Percentiles rank a stretch among this genome's conserved stretches.
Conservation (phyloP, 2,113 vertebrate genomes). For the Plecotus auritus region DNA sequence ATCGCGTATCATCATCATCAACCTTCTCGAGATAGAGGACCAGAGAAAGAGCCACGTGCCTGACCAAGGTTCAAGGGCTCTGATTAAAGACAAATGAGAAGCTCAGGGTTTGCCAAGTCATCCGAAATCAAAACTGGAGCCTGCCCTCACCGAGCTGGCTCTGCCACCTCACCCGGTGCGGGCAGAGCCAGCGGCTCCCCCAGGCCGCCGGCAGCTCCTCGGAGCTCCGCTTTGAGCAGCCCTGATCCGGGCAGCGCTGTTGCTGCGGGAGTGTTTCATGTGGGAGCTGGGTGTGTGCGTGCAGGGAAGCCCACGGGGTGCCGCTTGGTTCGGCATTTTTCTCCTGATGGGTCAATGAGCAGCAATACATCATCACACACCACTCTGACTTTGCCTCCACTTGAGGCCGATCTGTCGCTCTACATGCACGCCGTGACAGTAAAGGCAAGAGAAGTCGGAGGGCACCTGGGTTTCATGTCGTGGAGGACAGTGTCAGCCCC, state of each 20-base stretch:
- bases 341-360: neutral
- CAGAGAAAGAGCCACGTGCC: neutral
- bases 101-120: neutral
- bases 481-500: neutral
- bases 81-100: slow-evolving; percentile 53
- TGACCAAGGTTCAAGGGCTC: neutral
- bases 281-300: neutral
- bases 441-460: neutral
- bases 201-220: neutral
- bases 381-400: neutral
- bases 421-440: neutral
- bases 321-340: neutral
- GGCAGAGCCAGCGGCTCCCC: neutral
- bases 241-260: neutral
- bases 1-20: neutral
- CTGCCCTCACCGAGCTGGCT: neutral
- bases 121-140: neutral
- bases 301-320: neutral
- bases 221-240: neutral
- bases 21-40: neutral
- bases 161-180: neutral
- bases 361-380: neutral
- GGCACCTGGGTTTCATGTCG: neutral
- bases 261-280: neutral
- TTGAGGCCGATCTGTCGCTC: neutral